Conservation (phyloP, 2,888 invertebrate species). For the Kuschelorhynchus macadamiae region DNA sequence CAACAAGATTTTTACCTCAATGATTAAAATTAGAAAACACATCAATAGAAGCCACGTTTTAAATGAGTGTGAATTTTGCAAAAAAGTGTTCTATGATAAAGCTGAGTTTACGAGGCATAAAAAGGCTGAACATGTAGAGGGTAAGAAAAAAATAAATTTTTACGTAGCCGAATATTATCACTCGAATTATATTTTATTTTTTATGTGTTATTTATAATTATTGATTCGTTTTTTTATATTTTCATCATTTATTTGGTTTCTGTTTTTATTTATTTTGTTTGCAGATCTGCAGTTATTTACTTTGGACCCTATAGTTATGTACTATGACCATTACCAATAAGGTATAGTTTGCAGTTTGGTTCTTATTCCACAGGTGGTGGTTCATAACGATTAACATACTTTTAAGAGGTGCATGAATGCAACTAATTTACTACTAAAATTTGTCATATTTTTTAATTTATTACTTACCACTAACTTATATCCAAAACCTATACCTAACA, state of each 20-base stretch:
- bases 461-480: not conserved
- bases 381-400: constrained; percentile 10
- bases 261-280: constrained; percentile 24
- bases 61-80: constrained; percentile 59
- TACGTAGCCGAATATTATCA: no score
- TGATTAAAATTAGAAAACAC: constrained; percentile 60
- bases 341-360: constrained; percentile 8
- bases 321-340: not conserved
- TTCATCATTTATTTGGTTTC: no score
- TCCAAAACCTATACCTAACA: no score
- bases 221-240: constrained; percentile 14
- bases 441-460: not conserved
- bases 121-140: constrained; percentile 54
- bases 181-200: no score
- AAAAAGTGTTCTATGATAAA: constrained; percentile 60
- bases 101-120: constrained; percentile 58
- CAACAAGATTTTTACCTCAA: constrained; percentile 57
- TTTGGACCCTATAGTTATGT: not conserved
- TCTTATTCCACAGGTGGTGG: constrained; percentile 9
- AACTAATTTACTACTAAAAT: no score
- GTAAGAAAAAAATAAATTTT: constrained; percentile 23
- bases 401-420: not conserved
- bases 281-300: constrained; percentile 8
- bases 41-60: constrained; percentile 60
- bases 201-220: no score